Percentiles rank a stretch among this genome's conserved stretches.
Conservation (phyloP, 2,797 vertebrate species). For the Helarctos malayanus region DNA sequence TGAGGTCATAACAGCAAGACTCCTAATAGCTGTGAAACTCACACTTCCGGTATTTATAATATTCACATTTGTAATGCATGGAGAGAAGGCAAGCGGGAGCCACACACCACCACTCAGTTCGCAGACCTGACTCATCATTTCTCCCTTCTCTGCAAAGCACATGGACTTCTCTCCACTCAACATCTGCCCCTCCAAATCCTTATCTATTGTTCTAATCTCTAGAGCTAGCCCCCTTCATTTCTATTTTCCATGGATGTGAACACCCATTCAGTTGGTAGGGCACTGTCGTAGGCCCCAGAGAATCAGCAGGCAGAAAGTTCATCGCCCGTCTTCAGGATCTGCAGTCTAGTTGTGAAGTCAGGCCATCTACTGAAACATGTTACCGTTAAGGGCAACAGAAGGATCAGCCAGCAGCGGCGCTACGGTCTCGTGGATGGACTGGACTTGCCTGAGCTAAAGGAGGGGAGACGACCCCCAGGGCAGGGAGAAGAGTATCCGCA, state of each 20-base stretch:
- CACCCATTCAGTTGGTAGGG: not conserved
- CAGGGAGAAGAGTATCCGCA: not conserved
- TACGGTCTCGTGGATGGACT: not conserved
- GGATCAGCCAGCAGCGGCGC: not conserved
- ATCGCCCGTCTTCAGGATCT: not conserved
- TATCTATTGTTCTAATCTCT: not conserved
- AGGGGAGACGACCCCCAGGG: not conserved
- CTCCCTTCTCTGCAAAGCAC: not conserved
- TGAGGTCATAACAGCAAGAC: not conserved
- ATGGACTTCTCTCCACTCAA: not conserved
- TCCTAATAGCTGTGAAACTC: not conserved
- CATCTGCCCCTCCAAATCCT: not conserved
- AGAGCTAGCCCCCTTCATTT: not conserved
- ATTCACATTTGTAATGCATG: not conserved
- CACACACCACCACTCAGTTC: not conserved
- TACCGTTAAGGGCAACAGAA: not conserved
- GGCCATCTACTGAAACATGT: not conserved
- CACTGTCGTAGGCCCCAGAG: not conserved
- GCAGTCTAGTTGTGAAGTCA: not conserved
- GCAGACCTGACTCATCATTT: not conserved
- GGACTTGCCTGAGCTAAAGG: not conserved
- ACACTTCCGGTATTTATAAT: not conserved
- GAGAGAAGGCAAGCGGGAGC: not conserved
- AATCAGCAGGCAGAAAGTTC: not conserved
- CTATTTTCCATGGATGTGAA: not conserved